Evolutionary conservation across 2,113 vertebrate genomes (phyloP), one percentile per base, ranked within the genome.

Genomic region (Nycticryphes semicollaris): DNA sequence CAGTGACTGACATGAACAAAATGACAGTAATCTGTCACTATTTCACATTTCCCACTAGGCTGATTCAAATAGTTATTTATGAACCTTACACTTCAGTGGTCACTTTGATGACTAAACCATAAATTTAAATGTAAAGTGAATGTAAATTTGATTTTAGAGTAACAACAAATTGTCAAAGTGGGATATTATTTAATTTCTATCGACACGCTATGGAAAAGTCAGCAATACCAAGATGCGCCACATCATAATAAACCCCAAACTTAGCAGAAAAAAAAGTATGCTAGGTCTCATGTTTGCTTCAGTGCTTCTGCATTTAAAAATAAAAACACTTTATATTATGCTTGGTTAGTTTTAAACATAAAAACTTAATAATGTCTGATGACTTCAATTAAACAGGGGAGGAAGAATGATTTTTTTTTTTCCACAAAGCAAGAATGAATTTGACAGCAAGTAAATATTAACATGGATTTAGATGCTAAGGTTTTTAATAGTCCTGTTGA

Each of bases 31-130:
- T 92, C 79, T 70, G 85, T 96, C 95, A 95, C 56, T 57, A 63
- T 53, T 93, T 88, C 94, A 93, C 69, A 93, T 91, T 95, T 93
- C 76, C 64, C 56, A 93, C 83, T 41, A 93, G 75, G 80, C 43
- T 83, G 79, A 87, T 92, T 94, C 66, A 84, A 82, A 86, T 33
- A 89, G 92, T 88, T 97, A 94, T 83, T 97, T 91, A 92, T 85
- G 91, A 95, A 95, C 35, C 73, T 93, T 95, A 96, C 89, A 96
- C 79, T 94, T 91, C 81, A 97, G 73, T 28, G 83, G 93, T 96
- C 92, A 97, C 88, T 97, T 96, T 97, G 94, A 98, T 96, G 92
- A 96, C 92, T 98, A 97, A 93, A 91, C 81, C 87, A 97, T 93
- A 97, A 97, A 98, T 96, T 90, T 97, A 74, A 91, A 97, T 95